Evolutionary conservation across 2,113 vertebrate species (phyloP).

Genomic region (Sisor rabdophorus): DNA sequence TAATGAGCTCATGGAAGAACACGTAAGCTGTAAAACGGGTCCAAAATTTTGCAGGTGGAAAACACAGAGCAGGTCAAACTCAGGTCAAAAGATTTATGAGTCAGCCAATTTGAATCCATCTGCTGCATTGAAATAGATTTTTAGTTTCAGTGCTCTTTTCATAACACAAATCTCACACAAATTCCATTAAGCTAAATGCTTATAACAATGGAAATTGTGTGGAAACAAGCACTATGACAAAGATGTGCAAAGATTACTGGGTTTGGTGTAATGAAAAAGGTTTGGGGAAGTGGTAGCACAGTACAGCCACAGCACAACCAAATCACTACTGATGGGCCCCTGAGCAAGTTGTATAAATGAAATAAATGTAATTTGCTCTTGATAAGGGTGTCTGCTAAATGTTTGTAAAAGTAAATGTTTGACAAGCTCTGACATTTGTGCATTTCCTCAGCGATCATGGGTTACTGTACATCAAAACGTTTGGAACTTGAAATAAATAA

Average conservation of each 20-base stretch:
- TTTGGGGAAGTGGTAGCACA: too few relatives aligned
- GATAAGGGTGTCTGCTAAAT: too few relatives aligned
- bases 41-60: not conserved
- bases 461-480: not conserved
- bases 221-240: not conserved
- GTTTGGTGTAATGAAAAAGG: too few relatives aligned
- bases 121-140: conserved; percentile 11
- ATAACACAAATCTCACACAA: not conserved
- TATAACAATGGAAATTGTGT: conserved; percentile 18
- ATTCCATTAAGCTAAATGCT: conserved; percentile 15
- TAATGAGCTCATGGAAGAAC: conserved; percentile 15
- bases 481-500: not conserved
- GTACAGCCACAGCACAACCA: too few relatives aligned
- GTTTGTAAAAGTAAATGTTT: too few relatives aligned
- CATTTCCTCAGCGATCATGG: too few relatives aligned
- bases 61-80: conserved; percentile 9
- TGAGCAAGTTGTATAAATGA: too few relatives aligned
- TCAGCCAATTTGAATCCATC: conserved; percentile 8
- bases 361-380: too few relatives aligned
- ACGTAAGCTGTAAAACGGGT: not conserved
- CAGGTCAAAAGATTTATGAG: not conserved
- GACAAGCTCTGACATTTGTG: too few relatives aligned
- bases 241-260: conserved; percentile 3
- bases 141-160: not conserved
- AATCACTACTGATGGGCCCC: too few relatives aligned